phyloP scores from a whole-genome alignment of 2,888 invertebrate genomes.

The Tetrapedia diversipes region DNA sequence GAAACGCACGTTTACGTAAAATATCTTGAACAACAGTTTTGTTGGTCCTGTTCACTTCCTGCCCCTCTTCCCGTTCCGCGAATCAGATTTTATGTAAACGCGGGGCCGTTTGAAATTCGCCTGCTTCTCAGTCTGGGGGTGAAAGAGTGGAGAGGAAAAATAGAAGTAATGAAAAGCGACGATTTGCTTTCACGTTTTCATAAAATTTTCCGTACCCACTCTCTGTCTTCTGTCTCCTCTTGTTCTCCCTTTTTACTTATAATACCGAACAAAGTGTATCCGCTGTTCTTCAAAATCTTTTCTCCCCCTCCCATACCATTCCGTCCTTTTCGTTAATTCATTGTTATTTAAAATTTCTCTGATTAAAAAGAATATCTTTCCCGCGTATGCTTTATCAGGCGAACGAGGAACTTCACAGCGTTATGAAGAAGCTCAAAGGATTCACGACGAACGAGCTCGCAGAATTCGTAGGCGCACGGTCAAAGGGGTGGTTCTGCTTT shows the following conservation, averaged over 20 bases:
- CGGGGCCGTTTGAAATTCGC: slow-evolving; percentile 1
- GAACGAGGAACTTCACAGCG: neutral
- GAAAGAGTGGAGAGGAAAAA: neutral
- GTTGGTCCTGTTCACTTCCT: neutral
- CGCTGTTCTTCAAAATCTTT: no score
- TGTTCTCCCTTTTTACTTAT: no score
- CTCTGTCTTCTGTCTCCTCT: no score
- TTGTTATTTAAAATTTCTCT: neutral
- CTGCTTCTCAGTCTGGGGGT: neutral
- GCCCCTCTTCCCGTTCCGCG: neutral
- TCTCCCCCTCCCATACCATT: no score
- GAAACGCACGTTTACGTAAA: slow-evolving; percentile 3
- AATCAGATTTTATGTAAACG: slow-evolving; percentile 7
- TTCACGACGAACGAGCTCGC: neutral
- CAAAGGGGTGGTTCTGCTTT: slow-evolving; percentile 13
- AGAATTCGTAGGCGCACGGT: slow-evolving; percentile 5
- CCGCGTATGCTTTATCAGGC: neutral
- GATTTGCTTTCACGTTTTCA: neutral
- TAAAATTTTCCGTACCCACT: no score
- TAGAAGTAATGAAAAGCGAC: neutral
- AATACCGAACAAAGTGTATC: no score
- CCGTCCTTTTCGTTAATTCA: no score
- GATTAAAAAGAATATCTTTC: neutral
- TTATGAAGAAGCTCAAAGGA: neutral
- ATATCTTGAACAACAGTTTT: slow-evolving; percentile 8